phyloP scores from a whole-genome alignment of 2,888 invertebrate genomes.

The Calephelis perditalis region DNA sequence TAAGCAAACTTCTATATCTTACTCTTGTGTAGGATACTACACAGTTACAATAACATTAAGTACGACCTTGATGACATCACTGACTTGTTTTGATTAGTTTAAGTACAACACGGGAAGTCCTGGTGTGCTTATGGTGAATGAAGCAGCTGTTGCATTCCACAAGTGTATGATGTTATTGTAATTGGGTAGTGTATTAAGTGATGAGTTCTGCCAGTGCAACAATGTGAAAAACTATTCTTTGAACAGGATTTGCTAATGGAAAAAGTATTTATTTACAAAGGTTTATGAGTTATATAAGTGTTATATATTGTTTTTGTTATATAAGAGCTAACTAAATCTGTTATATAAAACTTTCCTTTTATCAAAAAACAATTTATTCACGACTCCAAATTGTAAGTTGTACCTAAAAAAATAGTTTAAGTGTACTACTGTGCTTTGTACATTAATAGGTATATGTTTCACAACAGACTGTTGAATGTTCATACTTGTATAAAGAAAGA shows the following conservation, averaged over 20 bases:
- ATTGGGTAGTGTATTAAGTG: neutral
- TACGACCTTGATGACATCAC: no score
- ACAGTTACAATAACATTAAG: no score
- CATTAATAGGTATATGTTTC: slow-evolving; percentile 49
- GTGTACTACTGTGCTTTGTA: slow-evolving; percentile 48
- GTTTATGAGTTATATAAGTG: slow-evolving; percentile 13
- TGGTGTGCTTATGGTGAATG: no score
- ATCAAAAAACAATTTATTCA: slow-evolving; percentile 8
- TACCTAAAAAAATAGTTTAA: slow-evolving; percentile 38
- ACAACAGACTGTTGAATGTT: slow-evolving; percentile 64
- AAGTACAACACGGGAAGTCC: no score
- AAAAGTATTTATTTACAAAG: slow-evolving; percentile 13
- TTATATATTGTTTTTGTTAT: slow-evolving; percentile 13
- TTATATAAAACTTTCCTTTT: slow-evolving; percentile 21
- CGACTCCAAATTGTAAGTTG: slow-evolving; percentile 33
- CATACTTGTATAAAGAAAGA: slow-evolving; percentile 62
- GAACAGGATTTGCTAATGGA: slow-evolving; percentile 5
- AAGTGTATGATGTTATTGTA: no score
- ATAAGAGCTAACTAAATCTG: slow-evolving; percentile 14
- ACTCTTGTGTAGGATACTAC: neutral
- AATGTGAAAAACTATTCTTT: slow-evolving; percentile 5
- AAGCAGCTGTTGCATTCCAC: no score
- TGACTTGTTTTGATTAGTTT: no score
- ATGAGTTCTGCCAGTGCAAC: neutral
- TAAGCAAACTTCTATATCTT: slow-evolving; percentile 2